A percentile compares a stretch with the other conserved stretches of the same genome.
Evolutionary conservation across 2,113 vertebrate genomes (phyloP).

Genomic region (Bos taurus): DNA sequence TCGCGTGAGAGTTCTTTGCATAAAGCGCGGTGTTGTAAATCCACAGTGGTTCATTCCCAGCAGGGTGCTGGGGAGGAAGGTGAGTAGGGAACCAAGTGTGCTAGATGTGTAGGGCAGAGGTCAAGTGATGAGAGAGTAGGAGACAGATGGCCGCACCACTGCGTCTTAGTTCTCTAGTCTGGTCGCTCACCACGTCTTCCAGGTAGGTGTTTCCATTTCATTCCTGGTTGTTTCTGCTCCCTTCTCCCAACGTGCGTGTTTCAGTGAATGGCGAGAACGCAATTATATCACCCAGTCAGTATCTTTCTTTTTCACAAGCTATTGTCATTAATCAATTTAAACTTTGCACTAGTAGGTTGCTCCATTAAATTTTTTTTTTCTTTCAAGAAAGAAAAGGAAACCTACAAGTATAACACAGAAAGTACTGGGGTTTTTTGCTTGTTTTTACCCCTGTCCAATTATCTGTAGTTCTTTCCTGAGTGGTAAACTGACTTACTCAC

Average conservation of each 20-base stretch:
- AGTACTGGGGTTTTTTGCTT: background rate
- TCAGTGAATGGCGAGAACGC: background rate
- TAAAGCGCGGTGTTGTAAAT: background rate
- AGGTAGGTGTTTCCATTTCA: background rate
- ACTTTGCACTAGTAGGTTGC: background rate
- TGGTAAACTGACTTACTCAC: background rate
- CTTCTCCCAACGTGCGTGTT: background rate
- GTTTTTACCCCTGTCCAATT: background rate
- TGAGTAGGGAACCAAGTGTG: background rate
- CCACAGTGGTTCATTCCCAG: background rate
- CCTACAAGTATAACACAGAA: background rate
- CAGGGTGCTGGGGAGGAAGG: background rate
- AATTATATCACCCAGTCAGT: background rate
- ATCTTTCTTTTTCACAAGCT: slow-evolving; percentile 1
- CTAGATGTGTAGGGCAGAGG: background rate
- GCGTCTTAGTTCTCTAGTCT: background rate
- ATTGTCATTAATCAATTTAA: slow-evolving; percentile 39
- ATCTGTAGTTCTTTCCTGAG: background rate
- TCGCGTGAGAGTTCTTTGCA: background rate
- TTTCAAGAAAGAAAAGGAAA: background rate
- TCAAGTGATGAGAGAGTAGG: background rate
- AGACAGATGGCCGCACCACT: background rate
- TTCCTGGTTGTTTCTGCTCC: background rate
- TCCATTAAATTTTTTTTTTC: background rate
- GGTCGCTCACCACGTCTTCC: no score